Evolutionary conservation across 2,888 invertebrate genomes (phyloP), one percentile per base, ranked within the genome.

Genomic region (Tenodera sinensis): DNA sequence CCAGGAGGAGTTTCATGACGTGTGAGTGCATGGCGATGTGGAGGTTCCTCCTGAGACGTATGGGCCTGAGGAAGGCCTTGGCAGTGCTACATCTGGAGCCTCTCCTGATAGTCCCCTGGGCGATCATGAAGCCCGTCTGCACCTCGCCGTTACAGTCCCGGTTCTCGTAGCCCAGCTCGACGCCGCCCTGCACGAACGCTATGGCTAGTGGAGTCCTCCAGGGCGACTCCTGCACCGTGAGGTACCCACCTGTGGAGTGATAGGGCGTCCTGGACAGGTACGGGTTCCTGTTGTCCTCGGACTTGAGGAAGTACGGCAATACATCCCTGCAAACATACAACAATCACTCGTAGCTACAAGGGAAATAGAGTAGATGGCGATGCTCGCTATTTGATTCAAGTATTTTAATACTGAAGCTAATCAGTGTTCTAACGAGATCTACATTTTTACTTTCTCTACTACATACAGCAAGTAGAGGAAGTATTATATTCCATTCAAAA

Each of bases 111-210:
- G 98, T 98, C 20, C 96, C 97, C 93, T 98, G 98, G 1, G 97
- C 96, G n/a, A 98, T 92, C 97, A 97, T 97, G 91, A 98, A 98
- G 28, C 97, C 98, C 0, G 97, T 97, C 93, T 98, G 97, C 91
- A 96, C 95, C 90, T 95, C 97, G 2, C 97, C 98, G 92, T 98
- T 98, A 91, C 97, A 95, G 92, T 98, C 98, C 30, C 97, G 95
- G 91, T 96, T 96, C 84, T 96, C 96, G 92, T 97, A 97, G 42
- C 98, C 98, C 91, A 98, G 93, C 93, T 98, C 98, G 92, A 95
- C 94, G 42, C 97, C 97, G 0, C 96, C 97, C 93, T 97, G 96
- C 3, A 98, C 93, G 91, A 98, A 98, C 0, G 97, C 96, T n/a
- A 97, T 95, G 0, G 97, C 96, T 42, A 98, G 92, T 0, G 97